Evolutionary conservation across 23 tunicate species (phyloP).

Genomic region (Halocynthia aurantium): DNA sequence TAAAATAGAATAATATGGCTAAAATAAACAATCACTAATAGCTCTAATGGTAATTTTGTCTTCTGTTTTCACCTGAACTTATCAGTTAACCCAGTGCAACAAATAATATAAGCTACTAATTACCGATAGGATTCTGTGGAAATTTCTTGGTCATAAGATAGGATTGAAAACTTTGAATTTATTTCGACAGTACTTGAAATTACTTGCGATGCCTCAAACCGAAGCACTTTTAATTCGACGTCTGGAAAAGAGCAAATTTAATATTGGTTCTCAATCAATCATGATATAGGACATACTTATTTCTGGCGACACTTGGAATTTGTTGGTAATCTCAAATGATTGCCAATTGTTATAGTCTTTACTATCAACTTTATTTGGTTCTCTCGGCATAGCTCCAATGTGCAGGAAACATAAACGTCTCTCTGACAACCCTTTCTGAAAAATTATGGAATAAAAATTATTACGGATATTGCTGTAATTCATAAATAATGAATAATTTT

Average conservation of each 20-base stretch:
- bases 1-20: no score
- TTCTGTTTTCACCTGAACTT: no score
- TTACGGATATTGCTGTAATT: no score
- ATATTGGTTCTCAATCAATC: neutral
- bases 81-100: no score
- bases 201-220: neutral
- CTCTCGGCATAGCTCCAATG: neutral
- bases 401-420: neutral
- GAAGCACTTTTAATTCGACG: neutral
- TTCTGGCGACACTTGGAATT: neutral
- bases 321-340: neutral
- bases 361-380: neutral
- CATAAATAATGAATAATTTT: no score
- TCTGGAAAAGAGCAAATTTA: neutral
- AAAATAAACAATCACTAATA: no score
- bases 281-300: slow-evolving; percentile 2
- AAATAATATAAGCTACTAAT: neutral
- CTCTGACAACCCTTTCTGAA: no score
- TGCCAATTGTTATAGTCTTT: neutral
- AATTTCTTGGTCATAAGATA: slow-evolving; percentile 1
- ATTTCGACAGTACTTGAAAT: neutral
- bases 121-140: slow-evolving; percentile 8
- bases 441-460: no score
- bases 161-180: slow-evolving; percentile 1
- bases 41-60: no score